Conservation (phyloP, 92 coral and sea anemone species). For the Porites divaricata region DNA sequence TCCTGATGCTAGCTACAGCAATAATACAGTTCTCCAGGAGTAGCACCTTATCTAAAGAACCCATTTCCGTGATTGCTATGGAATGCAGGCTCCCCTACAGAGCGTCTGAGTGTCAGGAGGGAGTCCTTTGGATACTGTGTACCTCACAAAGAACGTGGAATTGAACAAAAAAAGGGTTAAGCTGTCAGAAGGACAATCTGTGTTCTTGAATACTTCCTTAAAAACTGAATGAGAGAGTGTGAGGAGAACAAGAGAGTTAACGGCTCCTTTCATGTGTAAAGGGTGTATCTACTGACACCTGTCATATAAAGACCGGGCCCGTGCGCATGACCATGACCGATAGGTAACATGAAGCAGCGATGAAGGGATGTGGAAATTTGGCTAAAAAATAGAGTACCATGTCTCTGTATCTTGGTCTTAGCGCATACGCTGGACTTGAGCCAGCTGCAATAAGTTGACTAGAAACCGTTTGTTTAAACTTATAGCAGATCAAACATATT, state of each 20-base stretch:
- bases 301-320: no score
- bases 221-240: neutral
- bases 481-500: slow-evolving; percentile 3
- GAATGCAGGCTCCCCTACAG: neutral
- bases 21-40: neutral
- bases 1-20: neutral
- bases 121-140: neutral
- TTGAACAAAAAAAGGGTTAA: neutral
- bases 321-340: no score
- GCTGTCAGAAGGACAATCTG: neutral
- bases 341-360: no score
- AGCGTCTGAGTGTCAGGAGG: neutral
- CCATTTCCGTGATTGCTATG: neutral
- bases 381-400: no score
- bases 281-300: neutral
- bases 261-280: slow-evolving; percentile 14
- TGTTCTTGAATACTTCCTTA: neutral
- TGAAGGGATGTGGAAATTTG: no score
- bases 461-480: neutral
- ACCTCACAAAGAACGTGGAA: neutral
- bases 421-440: no score
- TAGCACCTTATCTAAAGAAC: neutral
- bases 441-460: no score
- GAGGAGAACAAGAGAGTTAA: neutral
- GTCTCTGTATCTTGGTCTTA: no score